These are phyloP conservation scores for Chrysotoxum bicinctum DNA, from an alignment of 2,888 invertebrate species.

Conservation along the genomic window DNA sequence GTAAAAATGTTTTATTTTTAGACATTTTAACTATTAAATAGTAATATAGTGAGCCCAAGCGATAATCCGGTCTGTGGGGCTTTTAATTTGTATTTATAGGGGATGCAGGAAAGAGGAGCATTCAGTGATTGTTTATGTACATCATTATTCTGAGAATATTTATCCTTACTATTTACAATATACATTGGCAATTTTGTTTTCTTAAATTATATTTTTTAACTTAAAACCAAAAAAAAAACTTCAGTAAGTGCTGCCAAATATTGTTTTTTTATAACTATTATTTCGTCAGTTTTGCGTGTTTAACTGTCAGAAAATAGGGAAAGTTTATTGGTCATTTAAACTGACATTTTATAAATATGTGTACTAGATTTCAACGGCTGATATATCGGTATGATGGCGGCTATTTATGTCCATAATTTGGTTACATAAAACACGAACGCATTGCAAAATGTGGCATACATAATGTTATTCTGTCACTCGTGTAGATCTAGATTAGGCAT, in stretches of 20 bases:
- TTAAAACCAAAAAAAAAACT: background rate
- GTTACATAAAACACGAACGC: too few species aligned
- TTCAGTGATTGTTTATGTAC: conserved; percentile 20
- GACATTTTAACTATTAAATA: conserved; percentile 1
- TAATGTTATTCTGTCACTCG: too few species aligned
- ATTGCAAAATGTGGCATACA: too few species aligned
- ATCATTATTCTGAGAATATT: background rate
- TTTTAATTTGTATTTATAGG: background rate
- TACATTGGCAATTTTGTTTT: conserved; percentile 16
- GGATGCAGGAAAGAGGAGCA: background rate
- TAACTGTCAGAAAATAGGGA: too few species aligned
- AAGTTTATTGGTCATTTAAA: too few species aligned
- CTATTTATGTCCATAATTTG: too few species aligned
- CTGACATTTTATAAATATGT: too few species aligned
- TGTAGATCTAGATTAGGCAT: too few species aligned
- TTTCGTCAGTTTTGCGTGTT: too few species aligned
- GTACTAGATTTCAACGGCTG: too few species aligned
- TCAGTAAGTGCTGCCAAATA: conserved; percentile 12
- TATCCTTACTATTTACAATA: background rate
- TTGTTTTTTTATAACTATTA: background rate
- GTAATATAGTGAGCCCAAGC: conserved; percentile 39
- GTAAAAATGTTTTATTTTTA: background rate
- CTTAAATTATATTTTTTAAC: background rate
- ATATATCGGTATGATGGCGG: too few species aligned
- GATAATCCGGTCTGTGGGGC: conserved; percentile 18